A percentile compares a stretch with the other conserved stretches of the same genome.
Conservation (phyloP, 2,888 invertebrate species). For the Ctena decussata region DNA sequence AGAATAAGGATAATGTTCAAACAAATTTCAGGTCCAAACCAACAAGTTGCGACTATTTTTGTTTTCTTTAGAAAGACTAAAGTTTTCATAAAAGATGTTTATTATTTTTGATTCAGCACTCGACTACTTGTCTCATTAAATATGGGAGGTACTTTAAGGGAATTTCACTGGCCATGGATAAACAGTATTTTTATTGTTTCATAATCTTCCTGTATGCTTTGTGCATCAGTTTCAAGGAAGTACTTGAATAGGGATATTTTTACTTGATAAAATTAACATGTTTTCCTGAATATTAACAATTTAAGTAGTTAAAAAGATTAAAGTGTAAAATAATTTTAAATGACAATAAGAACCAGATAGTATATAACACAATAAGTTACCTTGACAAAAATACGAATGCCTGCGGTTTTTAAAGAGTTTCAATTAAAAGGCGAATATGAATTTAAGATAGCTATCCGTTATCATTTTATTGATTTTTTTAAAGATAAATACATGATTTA, state of each 20-base stretch:
- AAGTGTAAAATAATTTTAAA: no score
- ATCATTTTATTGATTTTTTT: no score
- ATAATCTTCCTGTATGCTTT: background rate
- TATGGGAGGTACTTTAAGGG: slow-evolving; percentile 23
- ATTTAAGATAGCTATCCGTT: no score
- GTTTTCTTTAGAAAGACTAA: background rate
- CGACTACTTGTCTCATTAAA: background rate
- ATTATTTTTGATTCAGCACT: background rate
- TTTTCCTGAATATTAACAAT: no score
- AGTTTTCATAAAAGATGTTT: background rate
- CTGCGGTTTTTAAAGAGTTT: background rate
- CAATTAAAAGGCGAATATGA: no score
- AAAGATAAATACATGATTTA: no score
- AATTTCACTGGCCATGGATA: no score
- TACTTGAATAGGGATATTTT: background rate
- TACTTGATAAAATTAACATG: no score
- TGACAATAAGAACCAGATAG: background rate
- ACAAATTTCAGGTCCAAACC: background rate
- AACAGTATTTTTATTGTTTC: background rate
- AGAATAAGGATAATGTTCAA: background rate
- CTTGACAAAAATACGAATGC: background rate
- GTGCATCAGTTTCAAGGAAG: background rate
- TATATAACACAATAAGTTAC: slow-evolving; percentile 4
- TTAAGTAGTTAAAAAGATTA: no score
- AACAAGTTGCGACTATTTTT: background rate